Evolutionary conservation across 2,113 vertebrate genomes (phyloP), one percentile per base, ranked within the genome.

Genomic region (Peromyscus californicus): DNA sequence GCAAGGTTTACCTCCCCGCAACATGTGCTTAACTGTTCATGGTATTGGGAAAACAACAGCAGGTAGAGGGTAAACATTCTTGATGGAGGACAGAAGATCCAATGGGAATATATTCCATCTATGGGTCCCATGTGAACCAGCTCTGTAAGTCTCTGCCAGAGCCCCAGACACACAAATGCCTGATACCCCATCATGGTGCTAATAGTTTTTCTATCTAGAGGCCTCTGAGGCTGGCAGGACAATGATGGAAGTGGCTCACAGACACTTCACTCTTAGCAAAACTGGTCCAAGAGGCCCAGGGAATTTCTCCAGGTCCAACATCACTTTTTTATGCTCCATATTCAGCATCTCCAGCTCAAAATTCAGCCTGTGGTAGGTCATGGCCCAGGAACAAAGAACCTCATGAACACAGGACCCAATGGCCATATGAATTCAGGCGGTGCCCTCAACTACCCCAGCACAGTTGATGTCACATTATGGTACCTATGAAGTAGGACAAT

Each of bases 321-420:
- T 99, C 22, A 99, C 99, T 97, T 99, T 99, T 99, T 99, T 99
- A 93, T 99, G 99, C 98, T 99, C 99, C 95, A 99, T 99, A 98
- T 99, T 99, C 97, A 99, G 98, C 59, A 99, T 99, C 98, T 99
- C 99, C 1, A 99, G 99, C 97, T 99, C 99, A 12, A 99, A 99
- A 95, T 99, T 99, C 79, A 99, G 98, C 98, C 99, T 99, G 88
- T 99, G 99, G 98, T 98, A 99, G 84, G 61, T 99, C 96, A 99
- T 99, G 85, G 59, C 89, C 17, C 89, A 61, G 91, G 54, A 92
- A 89, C 90, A 95, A 82, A n/a, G 5, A 22, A 61, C 36, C 45
- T 67, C 6, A 3, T 97, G 67, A 97, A 79, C 61, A 39, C 2
- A 11, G 15, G 33, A 51, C 31, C 76, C 15, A 2, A 16, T 51